phyloP scores from a whole-genome alignment of 2,888 invertebrate species.

The Orthonychiurus folsomi region DNA sequence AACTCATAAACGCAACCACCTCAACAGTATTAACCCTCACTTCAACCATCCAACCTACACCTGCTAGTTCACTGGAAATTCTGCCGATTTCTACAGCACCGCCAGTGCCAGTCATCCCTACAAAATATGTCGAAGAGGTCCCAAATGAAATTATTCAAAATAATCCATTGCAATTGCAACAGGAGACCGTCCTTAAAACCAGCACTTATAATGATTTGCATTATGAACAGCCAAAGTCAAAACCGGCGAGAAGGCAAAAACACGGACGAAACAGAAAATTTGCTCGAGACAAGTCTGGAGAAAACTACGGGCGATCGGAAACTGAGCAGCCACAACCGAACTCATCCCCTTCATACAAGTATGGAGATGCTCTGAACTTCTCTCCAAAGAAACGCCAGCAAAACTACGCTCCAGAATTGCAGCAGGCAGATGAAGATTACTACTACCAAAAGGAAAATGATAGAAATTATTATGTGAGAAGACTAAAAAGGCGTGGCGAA shows the following conservation, averaged over 20 bases:
- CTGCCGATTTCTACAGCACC: background rate
- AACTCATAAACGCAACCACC: slow-evolving; percentile 18
- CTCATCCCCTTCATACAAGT: background rate
- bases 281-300: background rate
- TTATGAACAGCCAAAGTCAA: background rate
- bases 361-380: background rate
- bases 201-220: too few species aligned
- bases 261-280: background rate
- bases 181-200: background rate
- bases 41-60: slow-evolving; percentile 18
- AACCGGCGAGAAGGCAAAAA: background rate
- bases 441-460: background rate
- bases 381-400: background rate
- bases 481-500: slow-evolving; percentile 17
- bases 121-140: background rate
- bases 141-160: background rate
- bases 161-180: background rate
- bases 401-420: background rate
- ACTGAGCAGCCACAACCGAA: background rate
- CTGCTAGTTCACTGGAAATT: background rate
- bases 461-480: background rate
- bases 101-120: background rate
- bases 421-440: background rate
- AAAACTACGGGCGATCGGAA: background rate
- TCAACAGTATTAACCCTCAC: slow-evolving; percentile 20